Conservation (phyloP, 2,113 vertebrate genomes). For the Rhabdornis inornatus region DNA sequence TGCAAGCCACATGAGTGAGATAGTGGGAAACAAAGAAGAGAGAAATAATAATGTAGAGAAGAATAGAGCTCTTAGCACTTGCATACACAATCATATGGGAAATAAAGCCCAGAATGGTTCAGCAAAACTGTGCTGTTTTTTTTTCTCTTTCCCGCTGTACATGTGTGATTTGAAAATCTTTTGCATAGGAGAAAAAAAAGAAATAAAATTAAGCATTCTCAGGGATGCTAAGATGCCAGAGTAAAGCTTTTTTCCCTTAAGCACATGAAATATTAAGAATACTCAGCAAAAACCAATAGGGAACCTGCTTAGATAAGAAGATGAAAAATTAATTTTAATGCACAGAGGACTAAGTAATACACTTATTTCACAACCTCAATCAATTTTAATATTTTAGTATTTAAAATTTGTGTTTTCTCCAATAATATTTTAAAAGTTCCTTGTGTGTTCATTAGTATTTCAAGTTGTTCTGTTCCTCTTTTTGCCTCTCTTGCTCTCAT, state of each 20-base stretch:
- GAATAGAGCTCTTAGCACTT: background rate
- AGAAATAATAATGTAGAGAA: conserved; percentile 17
- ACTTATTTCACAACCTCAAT: conserved; percentile 72
- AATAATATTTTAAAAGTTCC: conserved; percentile 62
- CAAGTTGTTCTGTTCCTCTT: background rate
- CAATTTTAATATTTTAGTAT: conserved; percentile 78
- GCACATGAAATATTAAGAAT: conserved; percentile 75
- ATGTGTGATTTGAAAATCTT: conserved; percentile 17
- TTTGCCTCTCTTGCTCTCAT: background rate
- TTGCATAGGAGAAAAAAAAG: background rate
- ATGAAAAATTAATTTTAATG: conserved; percentile 80
- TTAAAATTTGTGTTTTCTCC: conserved; percentile 48
- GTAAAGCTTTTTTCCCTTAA: conserved; percentile 64
- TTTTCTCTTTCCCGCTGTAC: background rate
- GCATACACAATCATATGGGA: background rate
- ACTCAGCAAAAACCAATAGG: conserved; percentile 66
- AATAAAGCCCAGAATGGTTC: background rate
- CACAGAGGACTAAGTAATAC: conserved; percentile 70
- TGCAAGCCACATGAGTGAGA: conserved; percentile 12
- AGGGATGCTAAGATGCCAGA: conserved; percentile 65
- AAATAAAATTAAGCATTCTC: conserved; percentile 47
- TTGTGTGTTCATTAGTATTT: conserved; percentile 20
- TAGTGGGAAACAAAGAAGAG: conserved; percentile 33
- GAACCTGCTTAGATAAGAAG: conserved; percentile 69
- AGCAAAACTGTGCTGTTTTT: background rate